Base-by-base conservation (phyloP, 1,140 invertebrate genomes). In the Halotydeus destructor region DNA sequence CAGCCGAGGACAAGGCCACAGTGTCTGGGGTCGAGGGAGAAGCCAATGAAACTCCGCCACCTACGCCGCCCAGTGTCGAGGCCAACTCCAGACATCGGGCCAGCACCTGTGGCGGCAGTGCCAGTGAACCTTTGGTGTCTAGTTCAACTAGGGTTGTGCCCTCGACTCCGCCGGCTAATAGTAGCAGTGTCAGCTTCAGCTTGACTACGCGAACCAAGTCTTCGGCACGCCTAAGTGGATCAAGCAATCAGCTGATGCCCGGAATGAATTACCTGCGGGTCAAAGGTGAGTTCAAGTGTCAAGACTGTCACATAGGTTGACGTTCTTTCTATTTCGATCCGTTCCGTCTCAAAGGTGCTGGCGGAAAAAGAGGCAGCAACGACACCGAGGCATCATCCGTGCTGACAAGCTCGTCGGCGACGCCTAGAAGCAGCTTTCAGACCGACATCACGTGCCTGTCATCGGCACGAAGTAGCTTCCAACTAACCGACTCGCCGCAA, bases 401-500 rank as follows among this genome's bases (percentile, higher is more conserved):
- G 14, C 5, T 14, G 37, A 41, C 38, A 11, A 54, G 53, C 24
- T 28, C 40, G 33, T 52, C 50, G 3, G 44, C 39, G 3, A 54
- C 52, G 30, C 52, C 54, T 6, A 38, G 54, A 25, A 47, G 49
- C 40, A 55, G 50, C 30, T 53, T 57, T 41, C 55, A 55, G 41
- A 50, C 52, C n/a, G 51, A 58, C 23, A 53, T 45, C 50, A 49
- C 49, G 8, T 54, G 55, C 23, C 51, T 56, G 5, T 51, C 53
- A 9, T 58, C 62, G 14, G 62, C 69, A 30, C 58, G 67, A 43
- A 60, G 67, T 4, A 69, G 62, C 37, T 67, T 71, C 49, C 70
- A 73, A 48, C 66, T 69, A 32, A 50, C 49, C 64, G 72, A 50
- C 56, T 64, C 40, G 51, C 69, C 60, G 34, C 69, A 66, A 53